These are phyloP conservation scores for Salarias fasciatus DNA, from an alignment of 2,797 vertebrate species.

Conservation along the genomic window DNA sequence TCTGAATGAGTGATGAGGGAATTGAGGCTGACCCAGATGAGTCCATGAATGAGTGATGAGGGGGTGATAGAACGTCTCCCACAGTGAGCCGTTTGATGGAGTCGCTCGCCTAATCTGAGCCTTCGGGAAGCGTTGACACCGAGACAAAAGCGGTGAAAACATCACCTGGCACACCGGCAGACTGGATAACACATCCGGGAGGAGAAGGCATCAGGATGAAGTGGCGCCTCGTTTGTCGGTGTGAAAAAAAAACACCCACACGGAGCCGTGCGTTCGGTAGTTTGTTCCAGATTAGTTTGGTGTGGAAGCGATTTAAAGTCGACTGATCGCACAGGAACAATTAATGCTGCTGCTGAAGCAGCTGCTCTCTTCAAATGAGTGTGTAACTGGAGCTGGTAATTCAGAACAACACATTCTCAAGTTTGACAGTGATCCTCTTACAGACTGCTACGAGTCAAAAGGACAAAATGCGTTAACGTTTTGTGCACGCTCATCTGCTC, in stretches of 20 bases:
- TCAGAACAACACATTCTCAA: too few species aligned
- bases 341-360: too few species aligned
- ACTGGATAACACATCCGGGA: slow-evolving; percentile 11
- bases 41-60: slow-evolving; percentile 74
- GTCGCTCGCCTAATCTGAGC: slow-evolving; percentile 28
- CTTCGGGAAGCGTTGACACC: slow-evolving; percentile 39
- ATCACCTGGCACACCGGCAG: slow-evolving; percentile 8
- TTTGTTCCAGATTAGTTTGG: background rate
- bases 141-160: slow-evolving; percentile 16
- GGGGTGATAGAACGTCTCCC: slow-evolving; percentile 59
- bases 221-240: slow-evolving; percentile 14
- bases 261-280: background rate
- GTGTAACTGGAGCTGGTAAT: too few species aligned
- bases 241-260: slow-evolving; percentile 30
- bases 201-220: slow-evolving; percentile 18
- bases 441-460: too few species aligned
- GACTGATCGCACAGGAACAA: background rate
- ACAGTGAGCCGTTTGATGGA: slow-evolving; percentile 20
- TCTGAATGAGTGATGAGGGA: slow-evolving; percentile 79
- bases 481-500: too few species aligned
- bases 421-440: too few species aligned
- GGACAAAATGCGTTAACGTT: too few species aligned
- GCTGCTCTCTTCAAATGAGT: too few species aligned
- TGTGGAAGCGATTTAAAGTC: background rate
- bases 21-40: slow-evolving; percentile 76